phyloP scores from a whole-genome alignment of 2,113 vertebrate species.

The Numenius arquata region DNA sequence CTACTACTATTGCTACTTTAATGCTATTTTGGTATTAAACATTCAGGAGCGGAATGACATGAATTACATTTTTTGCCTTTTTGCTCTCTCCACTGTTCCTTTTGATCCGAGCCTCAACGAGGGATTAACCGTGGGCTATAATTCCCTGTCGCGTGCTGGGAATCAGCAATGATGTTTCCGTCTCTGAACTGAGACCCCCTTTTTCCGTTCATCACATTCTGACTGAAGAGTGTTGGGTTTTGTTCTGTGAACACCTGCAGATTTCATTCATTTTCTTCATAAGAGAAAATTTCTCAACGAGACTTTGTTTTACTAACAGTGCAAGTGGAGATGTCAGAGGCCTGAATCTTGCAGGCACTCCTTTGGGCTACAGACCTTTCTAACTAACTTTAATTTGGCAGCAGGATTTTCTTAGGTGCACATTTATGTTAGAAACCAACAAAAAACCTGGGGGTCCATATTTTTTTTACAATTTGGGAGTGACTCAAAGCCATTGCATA shows the following conservation, averaged over 20 bases:
- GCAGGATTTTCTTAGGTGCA: neutral
- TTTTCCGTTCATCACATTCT: neutral
- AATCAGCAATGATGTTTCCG: neutral
- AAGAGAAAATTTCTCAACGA: neutral
- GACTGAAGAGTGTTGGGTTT: neutral
- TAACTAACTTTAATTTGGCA: neutral
- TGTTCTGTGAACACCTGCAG: neutral
- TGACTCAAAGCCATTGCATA: neutral
- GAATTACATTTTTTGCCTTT: neutral
- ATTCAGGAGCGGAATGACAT: neutral
- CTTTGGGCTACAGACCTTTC: neutral
- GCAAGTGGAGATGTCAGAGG: neutral
- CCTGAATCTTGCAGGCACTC: neutral
- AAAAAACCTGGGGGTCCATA: neutral
- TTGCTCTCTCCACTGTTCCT: neutral
- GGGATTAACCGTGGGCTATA: neutral
- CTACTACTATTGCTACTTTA: neutral
- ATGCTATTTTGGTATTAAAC: neutral
- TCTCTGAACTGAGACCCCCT: neutral
- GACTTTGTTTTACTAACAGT: neutral
- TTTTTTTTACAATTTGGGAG: neutral
- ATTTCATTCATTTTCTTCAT: neutral
- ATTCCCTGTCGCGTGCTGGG: neutral
- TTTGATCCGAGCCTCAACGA: neutral
- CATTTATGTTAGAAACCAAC: neutral